Evolutionary conservation across 2,113 vertebrate genomes (phyloP).

Genomic region (Xiphophorus hellerii): DNA sequence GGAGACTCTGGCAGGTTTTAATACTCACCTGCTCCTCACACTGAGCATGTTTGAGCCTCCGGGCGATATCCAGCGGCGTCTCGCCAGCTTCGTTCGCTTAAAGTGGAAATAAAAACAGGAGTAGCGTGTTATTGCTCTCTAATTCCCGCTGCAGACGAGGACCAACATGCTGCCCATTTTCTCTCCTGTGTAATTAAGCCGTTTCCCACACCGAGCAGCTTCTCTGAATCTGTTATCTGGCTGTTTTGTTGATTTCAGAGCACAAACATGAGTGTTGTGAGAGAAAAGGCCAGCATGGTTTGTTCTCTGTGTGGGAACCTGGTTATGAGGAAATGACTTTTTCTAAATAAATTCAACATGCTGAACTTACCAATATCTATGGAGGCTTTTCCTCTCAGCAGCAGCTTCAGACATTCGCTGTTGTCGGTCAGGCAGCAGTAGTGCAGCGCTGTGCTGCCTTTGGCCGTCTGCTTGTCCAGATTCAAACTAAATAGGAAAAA

Average conservation of each 20-base stretch:
- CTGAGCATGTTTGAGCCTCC: slow-evolving; percentile 90
- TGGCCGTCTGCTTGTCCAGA: slow-evolving; percentile 94
- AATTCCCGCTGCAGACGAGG: slow-evolving; percentile 31
- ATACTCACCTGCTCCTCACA: slow-evolving; percentile 95
- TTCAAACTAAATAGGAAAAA: slow-evolving; percentile 83
- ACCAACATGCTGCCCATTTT: slow-evolving; percentile 50
- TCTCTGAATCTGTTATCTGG: slow-evolving; percentile 47
- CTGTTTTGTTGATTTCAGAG: slow-evolving; percentile 47
- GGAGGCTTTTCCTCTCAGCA: slow-evolving; percentile 95
- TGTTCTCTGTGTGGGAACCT: slow-evolving; percentile 54
- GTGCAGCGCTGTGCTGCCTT: slow-evolving; percentile 96
- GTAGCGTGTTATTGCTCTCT: slow-evolving; percentile 38
- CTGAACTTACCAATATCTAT: slow-evolving; percentile 88
- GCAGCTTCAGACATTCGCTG: slow-evolving; percentile 95
- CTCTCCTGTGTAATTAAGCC: slow-evolving; percentile 49
- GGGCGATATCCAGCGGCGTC: slow-evolving; percentile 94
- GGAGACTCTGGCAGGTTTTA: not conserved
- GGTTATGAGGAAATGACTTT: too few relatives aligned
- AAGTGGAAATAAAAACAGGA: slow-evolving; percentile 49
- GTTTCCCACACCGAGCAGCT: slow-evolving; percentile 61
- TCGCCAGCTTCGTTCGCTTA: slow-evolving; percentile 95
- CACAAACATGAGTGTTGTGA: slow-evolving; percentile 57
- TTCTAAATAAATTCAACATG: too few relatives aligned
- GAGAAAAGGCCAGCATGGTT: slow-evolving; percentile 40
- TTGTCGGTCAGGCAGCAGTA: slow-evolving; percentile 99